These are phyloP conservation scores for Tetranychus piercei DNA, from an alignment of 2,888 invertebrate genomes.

Conservation along the genomic window DNA sequence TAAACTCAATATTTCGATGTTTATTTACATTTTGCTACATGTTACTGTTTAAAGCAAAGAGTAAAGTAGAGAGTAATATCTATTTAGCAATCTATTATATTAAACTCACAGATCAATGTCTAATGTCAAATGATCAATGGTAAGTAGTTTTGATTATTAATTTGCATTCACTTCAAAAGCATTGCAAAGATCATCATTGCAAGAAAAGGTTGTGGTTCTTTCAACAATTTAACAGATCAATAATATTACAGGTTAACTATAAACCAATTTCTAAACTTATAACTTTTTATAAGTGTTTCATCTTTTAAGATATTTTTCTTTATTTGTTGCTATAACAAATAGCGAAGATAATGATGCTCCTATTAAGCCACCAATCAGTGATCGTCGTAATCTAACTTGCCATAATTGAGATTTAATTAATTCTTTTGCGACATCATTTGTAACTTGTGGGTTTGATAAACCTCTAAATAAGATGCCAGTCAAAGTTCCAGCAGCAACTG, in stretches of 20 bases:
- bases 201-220: no score
- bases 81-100: no score
- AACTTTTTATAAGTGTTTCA: neutral
- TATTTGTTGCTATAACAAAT: slow-evolving; percentile 3
- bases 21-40: no score
- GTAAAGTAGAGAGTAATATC: no score
- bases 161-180: no score
- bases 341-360: slow-evolving; percentile 3
- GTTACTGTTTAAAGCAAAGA: no score
- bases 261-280: no score
- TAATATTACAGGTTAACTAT: no score
- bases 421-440: slow-evolving; percentile 2
- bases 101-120: no score
- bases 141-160: neutral
- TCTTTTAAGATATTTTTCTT: slow-evolving; percentile 3
- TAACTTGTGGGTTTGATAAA: slow-evolving; percentile 11
- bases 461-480: slow-evolving; percentile 25
- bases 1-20: no score
- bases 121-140: neutral
- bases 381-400: slow-evolving; percentile 8
- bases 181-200: no score
- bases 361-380: slow-evolving; percentile 9
- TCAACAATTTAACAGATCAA: no score
- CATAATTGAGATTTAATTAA: neutral
- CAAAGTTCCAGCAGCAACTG: slow-evolving; percentile 24